A percentile compares a stretch with the other conserved stretches of the same genome.
These are phyloP conservation scores for Engystomops pustulosus DNA, from an alignment of 2,113 vertebrate species.

Conservation along the genomic window DNA sequence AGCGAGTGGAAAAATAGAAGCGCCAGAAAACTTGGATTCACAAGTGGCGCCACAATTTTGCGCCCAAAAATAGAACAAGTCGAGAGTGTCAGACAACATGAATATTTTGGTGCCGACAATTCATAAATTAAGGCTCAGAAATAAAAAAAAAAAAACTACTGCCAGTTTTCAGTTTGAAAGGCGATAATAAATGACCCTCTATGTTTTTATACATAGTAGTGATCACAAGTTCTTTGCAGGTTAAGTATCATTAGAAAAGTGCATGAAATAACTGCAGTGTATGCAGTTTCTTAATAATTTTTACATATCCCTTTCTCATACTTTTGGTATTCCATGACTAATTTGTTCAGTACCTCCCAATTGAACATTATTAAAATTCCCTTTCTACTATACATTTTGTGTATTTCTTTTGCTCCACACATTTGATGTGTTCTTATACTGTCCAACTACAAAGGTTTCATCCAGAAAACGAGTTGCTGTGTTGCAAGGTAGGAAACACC, in stretches of 20 bases:
- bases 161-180: too few relatives aligned
- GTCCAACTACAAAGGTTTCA: background rate
- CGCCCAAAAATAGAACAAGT: too few relatives aligned
- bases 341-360: background rate
- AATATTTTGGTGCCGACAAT: too few relatives aligned
- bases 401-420: background rate
- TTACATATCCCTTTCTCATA: too few relatives aligned
- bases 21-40: too few relatives aligned
- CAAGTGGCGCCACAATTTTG: too few relatives aligned
- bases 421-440: background rate
- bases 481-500: conserved; percentile 23
- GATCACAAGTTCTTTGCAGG: background rate
- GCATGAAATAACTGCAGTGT: background rate
- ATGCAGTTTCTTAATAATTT: background rate
- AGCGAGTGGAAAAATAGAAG: too few relatives aligned
- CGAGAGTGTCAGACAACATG: too few relatives aligned
- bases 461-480: conserved; percentile 30
- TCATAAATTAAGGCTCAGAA: too few relatives aligned
- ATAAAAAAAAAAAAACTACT: too few relatives aligned
- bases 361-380: background rate
- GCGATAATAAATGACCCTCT: too few relatives aligned
- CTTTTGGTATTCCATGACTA: background rate
- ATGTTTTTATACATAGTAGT: too few relatives aligned
- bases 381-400: background rate
- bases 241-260: background rate